phyloP scores from a whole-genome alignment of 1,140 invertebrate genomes.

The Drosophila bipectinata region DNA sequence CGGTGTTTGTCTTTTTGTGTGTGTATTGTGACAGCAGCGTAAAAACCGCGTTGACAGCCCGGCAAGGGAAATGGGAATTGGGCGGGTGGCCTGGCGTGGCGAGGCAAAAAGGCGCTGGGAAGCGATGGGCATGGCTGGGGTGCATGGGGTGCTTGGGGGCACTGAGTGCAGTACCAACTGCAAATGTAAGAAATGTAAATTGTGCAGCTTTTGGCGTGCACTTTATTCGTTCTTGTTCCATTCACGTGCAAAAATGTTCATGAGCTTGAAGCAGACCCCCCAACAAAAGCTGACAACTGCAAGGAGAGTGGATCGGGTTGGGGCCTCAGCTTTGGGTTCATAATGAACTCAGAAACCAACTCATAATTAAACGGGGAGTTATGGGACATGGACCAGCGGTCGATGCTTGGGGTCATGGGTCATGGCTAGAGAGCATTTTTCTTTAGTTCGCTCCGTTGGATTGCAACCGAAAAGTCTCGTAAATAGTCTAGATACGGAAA shows the following conservation, averaged over 20 bases:
- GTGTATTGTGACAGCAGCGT: conserved; percentile 75
- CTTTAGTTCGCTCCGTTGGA: conserved; percentile 18
- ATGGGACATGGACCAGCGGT: conserved; percentile 67
- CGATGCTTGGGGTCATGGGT: conserved; percentile 32
- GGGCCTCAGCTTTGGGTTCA: conserved; percentile 39
- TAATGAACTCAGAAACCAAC: conserved; percentile 78
- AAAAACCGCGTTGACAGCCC: conserved; percentile 76
- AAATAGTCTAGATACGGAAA: conserved; percentile 26
- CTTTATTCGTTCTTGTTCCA: conserved; percentile 62
- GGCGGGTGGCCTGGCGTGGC: not conserved
- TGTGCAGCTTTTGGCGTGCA: conserved; percentile 64
- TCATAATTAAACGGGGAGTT: conserved; percentile 81
- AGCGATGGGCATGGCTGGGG: not conserved
- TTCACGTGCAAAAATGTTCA: conserved; percentile 76
- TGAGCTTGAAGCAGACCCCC: conserved; percentile 43
- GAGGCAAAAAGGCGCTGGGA: not conserved
- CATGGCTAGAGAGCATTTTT: conserved; percentile 46
- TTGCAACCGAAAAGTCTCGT: conserved; percentile 47
- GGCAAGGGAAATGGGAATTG: conserved; percentile 60
- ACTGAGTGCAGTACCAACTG: conserved; percentile 36
- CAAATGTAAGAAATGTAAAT: conserved; percentile 80
- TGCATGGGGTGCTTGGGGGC: not conserved
- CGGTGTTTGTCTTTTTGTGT: conserved; percentile 41
- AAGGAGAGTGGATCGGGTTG: not conserved
- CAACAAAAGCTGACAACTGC: conserved; percentile 22